Base-by-base conservation (phyloP, 2,888 invertebrate genomes). In the Cheilosia pagana region DNA sequence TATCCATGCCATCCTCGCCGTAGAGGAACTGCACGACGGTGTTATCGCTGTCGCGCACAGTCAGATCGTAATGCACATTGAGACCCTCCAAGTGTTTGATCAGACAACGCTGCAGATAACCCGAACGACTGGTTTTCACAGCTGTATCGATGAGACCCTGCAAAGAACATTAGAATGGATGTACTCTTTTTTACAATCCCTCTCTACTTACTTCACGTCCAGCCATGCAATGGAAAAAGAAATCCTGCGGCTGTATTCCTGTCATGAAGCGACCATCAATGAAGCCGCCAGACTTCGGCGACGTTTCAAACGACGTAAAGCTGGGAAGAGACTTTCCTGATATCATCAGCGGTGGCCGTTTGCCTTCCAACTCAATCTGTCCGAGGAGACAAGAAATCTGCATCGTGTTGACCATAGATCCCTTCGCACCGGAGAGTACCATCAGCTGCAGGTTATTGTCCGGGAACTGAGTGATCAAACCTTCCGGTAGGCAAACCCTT, bases 141-240 rank as follows among this genome's bases (percentile, higher is more conserved):
- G 99, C 99, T 3, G 99, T 99, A 94, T 99, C 99, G 89, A 99
- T 98, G 70, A 99, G 94, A 93, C 99, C 98, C 95, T 95, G 88
- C 0, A 10, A 14, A 14, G 7, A 7, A 23, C 0, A 50, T 70
- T 39, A 21, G 43, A 1, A 6, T 21, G n/a, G 8, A n/a, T n/a
- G 1, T 0, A 0, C 0, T 25, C 14, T 16, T 14, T 19, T 6
- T 12, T 12, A 0, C 14, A 35, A 45, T n/a, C 23, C 2, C 0
- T 5, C 28, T 25, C 45, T 1, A 86, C 90, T 89, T 90, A 95
- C 97, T 94, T 99, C 99, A 92, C 99, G 95, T 71, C 99, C 99
- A 70, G 99, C 99, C 99, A 99, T 99, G 90, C 99, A 99, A 94
- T 99, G 99, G 92, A 99, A 99, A 93, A 98, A 99, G 91, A 98